Percentiles rank a stretch among this genome's conserved stretches.
phyloP scores from a whole-genome alignment of 2,797 vertebrate species.

The Sebastes minor region DNA sequence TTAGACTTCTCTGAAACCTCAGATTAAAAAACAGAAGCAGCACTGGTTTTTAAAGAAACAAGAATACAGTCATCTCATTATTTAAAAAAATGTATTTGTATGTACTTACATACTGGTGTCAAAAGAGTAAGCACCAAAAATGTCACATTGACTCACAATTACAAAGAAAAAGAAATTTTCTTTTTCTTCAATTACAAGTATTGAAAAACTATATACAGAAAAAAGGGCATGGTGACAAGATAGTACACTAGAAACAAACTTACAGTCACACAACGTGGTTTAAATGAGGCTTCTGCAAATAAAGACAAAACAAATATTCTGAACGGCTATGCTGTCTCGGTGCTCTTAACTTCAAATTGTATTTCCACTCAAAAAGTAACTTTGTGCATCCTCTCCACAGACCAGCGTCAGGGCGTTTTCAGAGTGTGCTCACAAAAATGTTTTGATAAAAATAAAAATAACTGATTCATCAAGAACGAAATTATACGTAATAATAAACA shows the following conservation, averaged over 20 bases:
- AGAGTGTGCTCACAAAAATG: slow-evolving; percentile 44
- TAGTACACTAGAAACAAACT: slow-evolving; percentile 71
- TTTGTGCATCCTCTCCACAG: slow-evolving; percentile 31
- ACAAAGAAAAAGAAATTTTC: slow-evolving; percentile 70
- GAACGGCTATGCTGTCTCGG: slow-evolving; percentile 59
- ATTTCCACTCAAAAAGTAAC: slow-evolving; percentile 54
- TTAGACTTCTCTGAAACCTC: background rate
- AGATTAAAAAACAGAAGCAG: background rate
- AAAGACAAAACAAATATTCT: slow-evolving; percentile 16
- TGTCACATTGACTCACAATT: slow-evolving; percentile 81
- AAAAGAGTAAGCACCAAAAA: slow-evolving; percentile 81
- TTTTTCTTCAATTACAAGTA: slow-evolving; percentile 78
- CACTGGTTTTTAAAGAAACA: slow-evolving; percentile 20
- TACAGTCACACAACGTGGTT: slow-evolving; percentile 68
- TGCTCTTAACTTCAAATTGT: slow-evolving; percentile 50
- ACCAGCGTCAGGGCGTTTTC: slow-evolving; percentile 36
- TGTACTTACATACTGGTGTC: slow-evolving; percentile 84
- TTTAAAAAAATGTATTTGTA: slow-evolving; percentile 85
- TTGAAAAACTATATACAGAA: slow-evolving; percentile 84
- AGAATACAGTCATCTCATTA: slow-evolving; percentile 51
- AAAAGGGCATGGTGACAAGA: slow-evolving; percentile 74
- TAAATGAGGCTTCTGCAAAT: slow-evolving; percentile 61
- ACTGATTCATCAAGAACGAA: background rate
- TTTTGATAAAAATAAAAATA: slow-evolving; percentile 23
- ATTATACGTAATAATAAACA: background rate